phyloP scores from a whole-genome alignment of 2,113 vertebrate genomes.

The Meleagris gallopavo region DNA sequence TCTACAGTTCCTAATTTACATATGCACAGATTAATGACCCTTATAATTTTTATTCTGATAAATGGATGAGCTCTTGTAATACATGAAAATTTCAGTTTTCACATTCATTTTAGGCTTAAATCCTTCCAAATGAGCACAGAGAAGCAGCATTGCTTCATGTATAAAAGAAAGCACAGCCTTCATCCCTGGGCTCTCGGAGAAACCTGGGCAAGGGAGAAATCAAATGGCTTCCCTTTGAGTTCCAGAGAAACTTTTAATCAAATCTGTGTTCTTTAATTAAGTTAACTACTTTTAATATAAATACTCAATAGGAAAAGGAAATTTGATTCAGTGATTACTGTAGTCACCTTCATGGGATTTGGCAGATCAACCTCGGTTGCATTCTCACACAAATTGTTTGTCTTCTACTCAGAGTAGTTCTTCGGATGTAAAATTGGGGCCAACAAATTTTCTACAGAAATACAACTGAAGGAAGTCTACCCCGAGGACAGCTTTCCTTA shows the following conservation, averaged over 20 bases:
- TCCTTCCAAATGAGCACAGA: not conserved
- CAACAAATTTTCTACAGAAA: not conserved
- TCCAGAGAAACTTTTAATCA: not conserved
- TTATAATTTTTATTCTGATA: slow-evolving; percentile 13
- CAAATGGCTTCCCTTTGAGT: not conserved
- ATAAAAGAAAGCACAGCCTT: not conserved
- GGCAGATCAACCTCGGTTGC: not conserved
- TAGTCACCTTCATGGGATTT: not conserved
- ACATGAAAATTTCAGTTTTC: not conserved
- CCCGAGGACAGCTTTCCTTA: not conserved
- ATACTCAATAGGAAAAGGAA: not conserved
- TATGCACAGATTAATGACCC: slow-evolving; percentile 29
- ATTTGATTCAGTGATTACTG: not conserved
- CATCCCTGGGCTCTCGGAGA: not conserved
- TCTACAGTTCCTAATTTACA: slow-evolving; percentile 4
- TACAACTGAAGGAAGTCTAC: not conserved
- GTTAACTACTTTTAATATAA: not conserved
- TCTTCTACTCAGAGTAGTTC: not conserved
- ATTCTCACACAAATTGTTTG: not conserved
- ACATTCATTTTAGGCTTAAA: not conserved
- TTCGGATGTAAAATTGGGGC: not conserved
- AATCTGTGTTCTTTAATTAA: not conserved
- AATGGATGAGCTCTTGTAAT: slow-evolving; percentile 15
- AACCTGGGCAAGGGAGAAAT: not conserved
- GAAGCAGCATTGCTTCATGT: not conserved